Evolutionary conservation across 1,140 invertebrate genomes (phyloP).

Genomic region (Heliconius eleuchia): DNA sequence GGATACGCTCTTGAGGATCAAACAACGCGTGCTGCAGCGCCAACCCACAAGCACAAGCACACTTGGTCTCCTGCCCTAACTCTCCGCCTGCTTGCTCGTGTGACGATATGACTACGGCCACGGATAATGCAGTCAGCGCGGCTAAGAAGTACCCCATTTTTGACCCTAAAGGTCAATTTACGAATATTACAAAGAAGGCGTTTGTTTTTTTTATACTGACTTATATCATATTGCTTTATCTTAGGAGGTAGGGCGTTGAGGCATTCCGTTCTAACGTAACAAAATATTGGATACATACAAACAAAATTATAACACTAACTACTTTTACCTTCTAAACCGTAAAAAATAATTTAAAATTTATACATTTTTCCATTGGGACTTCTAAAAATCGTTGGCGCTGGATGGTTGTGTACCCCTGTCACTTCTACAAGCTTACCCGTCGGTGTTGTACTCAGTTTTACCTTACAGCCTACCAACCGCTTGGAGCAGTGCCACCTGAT

Average conservation of each 20-base stretch:
- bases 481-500: conserved; percentile 36
- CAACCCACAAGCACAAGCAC: too few relatives aligned
- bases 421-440: conserved; percentile 26
- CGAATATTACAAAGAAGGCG: not conserved
- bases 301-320: not conserved
- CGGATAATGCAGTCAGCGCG: too few relatives aligned
- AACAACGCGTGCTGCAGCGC: too few relatives aligned
- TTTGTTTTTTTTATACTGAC: not conserved
- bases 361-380: conserved; percentile 26
- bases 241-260: not conserved
- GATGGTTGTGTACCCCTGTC: conserved; percentile 38
- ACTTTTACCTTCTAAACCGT: not conserved
- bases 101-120: too few relatives aligned
- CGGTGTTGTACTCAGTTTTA: conserved; percentile 26
- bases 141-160: too few relatives aligned
- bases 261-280: not conserved
- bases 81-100: too few relatives aligned
- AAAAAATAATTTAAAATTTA: conserved; percentile 7
- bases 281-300: not conserved
- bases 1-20: too few relatives aligned
- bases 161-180: too few relatives aligned
- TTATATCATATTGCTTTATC: not conserved
- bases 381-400: conserved; percentile 31
- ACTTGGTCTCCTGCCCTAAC: too few relatives aligned
- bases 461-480: conserved; percentile 36